Base-by-base conservation (phyloP, 2,797 vertebrate species). In the Danio albolineatus region DNA sequence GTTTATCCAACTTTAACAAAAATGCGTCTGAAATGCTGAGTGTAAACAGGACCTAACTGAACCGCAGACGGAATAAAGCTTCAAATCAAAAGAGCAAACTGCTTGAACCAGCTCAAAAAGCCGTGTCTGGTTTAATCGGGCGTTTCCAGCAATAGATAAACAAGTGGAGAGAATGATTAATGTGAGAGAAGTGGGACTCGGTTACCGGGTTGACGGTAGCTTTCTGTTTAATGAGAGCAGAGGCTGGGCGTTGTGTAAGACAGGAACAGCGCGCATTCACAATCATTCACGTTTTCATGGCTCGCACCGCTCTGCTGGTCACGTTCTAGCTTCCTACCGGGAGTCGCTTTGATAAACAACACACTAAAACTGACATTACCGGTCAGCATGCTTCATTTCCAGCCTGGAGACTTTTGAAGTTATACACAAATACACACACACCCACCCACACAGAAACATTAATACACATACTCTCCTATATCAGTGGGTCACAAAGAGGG, bases 391-490 rank as follows among this genome's bases (percentile, higher is more conserved):
- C 82, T 69, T 86, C 79, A 82, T 84, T 83, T 85, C 73, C 84
- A 88, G 84, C 2, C 17, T 43, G 85, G 12, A 79, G 82, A 82
- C 80, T 86, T 72, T 82, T 85, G 83, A 72, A 91, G 88, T 89
- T 88, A 87, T 90, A 85, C 84, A 85, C 81, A 84, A 76, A 87
- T 89, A 90, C 62, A 44, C 51, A 56, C 5, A 62, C 6, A 77
- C n/a, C n/a, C 38, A 19, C 19, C 17, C 46, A 73, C 19, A 21
- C 12, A 13, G 16, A 28, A 16, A 57, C 54, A 73, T 13, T 2
- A 38, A 60, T 39, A 61, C 53, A 53, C 87, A 86, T 8, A 54
- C 62, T 51, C 76, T 38, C 54, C 73, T 51, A 41, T 54, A n/a
- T n/a, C n/a, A n/a, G n/a, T n/a, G n/a, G n/a, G n/a, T n/a, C n/a